Base-by-base conservation (phyloP, 1,140 invertebrate genomes). In the Cylas formicarius region DNA sequence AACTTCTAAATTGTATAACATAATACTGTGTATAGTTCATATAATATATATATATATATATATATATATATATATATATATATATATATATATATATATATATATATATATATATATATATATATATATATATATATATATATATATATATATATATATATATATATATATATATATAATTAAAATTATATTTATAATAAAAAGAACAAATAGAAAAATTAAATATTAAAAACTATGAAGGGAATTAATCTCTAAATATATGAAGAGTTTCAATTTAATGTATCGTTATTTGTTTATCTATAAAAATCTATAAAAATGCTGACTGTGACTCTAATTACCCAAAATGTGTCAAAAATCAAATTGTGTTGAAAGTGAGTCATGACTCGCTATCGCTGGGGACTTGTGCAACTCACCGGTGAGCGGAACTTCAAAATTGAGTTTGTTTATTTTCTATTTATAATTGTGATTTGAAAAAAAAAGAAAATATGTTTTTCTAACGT, bases 91-190 rank as follows among this genome's bases (percentile, higher is more conserved):
- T 29, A 29, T 29, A 29, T 9, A 13, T 29, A 29, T 29, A 29
- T 29, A 29, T 29, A 29, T 29, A 29, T 29, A 29, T 29, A 29
- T 29, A 29, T 29, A 29, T 29, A 29, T 29, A 29, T 29, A 29
- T 29, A 29, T 29, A 29, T 29, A 29, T 29, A 29, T 29, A 29
- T 29, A 29, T 29, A 29, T 29, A 4, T 29, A 29, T 29, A 29
- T 29, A 29, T 29, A 29, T 29, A 29, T 29, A 29, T 29, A 29
- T 29, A 29, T 29, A 29, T 29, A 29, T 29, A 29, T 29, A 29
- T 29, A 29, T 29, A 29, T 29, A 9, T 29, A 16, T 31, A 16
- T 31, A 8, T 5, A 16, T 4, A 6, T 2, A 9, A 11, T 9
- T 31, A 17, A 1, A 2, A 31, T 4, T 31, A 2, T 16, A 31